phyloP scores from a whole-genome alignment of 2,113 vertebrate species.

The Saccopteryx bilineata region DNA sequence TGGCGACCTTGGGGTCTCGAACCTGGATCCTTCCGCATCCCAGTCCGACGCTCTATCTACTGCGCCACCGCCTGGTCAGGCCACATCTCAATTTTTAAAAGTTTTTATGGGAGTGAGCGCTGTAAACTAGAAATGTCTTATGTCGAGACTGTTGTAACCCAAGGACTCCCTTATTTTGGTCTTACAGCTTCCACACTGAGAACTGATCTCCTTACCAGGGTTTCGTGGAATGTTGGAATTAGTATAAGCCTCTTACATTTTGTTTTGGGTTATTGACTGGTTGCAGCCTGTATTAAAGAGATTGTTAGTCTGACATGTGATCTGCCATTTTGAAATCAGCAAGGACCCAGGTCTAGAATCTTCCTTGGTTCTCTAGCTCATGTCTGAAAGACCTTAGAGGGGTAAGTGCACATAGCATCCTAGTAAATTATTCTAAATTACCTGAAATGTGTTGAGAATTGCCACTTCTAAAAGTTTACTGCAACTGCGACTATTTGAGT shows the following conservation, averaged over 20 bases:
- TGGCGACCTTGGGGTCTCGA: no score
- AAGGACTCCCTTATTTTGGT: not conserved
- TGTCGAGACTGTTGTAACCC: no score
- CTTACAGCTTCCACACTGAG: not conserved
- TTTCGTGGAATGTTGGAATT: not conserved
- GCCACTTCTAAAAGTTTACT: slow-evolving; percentile 73
- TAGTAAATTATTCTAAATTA: slow-evolving; percentile 76
- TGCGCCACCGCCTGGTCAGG: no score
- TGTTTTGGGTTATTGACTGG: accelerated
- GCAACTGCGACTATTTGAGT: slow-evolving; percentile 74
- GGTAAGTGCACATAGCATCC: slow-evolving; percentile 71
- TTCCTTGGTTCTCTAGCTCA: not conserved
- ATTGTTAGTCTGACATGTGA: not conserved
- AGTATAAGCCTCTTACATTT: not conserved
- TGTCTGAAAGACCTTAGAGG: slow-evolving; percentile 53
- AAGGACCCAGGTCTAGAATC: slow-evolving; percentile 25
- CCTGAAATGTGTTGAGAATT: slow-evolving; percentile 84
- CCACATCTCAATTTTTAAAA: no score
- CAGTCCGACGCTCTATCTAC: no score
- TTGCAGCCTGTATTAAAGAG: not conserved
- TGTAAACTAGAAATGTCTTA: no score
- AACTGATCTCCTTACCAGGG: not conserved
- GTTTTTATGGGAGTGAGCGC: no score
- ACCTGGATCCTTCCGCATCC: no score
- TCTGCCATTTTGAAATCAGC: slow-evolving; percentile 58